These are phyloP conservation scores for Ceyx melanurus DNA, from an alignment of 2,113 vertebrate species.

Conservation along the genomic window DNA sequence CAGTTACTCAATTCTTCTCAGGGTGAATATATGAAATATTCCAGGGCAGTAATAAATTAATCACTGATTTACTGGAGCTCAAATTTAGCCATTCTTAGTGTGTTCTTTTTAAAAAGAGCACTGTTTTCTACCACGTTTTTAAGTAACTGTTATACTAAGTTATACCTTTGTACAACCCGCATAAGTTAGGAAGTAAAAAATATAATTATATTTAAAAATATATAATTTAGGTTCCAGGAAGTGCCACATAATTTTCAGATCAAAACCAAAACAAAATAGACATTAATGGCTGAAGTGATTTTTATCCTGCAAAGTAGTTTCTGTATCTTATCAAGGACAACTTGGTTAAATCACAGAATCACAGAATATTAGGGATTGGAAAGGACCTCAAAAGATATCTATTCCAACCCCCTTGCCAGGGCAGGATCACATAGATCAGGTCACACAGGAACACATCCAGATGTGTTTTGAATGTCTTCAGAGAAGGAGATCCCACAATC, in stretches of 20 bases:
- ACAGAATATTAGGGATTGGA: no score
- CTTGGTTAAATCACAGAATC: not conserved
- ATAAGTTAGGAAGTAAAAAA: no score
- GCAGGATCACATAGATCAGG: no score
- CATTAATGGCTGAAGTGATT: not conserved
- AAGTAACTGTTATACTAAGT: not conserved
- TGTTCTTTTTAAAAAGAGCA: not conserved
- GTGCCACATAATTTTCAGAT: not conserved
- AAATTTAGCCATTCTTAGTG: not conserved
- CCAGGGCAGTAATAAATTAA: not conserved
- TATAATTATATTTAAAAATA: no score
- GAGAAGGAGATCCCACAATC: no score
- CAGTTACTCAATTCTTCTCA: not conserved
- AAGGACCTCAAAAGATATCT: no score
- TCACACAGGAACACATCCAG: no score
- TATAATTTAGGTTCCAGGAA: not conserved
- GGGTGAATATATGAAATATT: not conserved
- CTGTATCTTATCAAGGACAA: not conserved
- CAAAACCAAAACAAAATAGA: no score
- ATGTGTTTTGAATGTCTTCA: no score
- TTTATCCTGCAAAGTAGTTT: not conserved
- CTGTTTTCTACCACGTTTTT: not conserved
- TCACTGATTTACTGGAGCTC: not conserved
- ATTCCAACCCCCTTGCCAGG: no score
- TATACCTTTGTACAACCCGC: not conserved